These are phyloP conservation scores for Semnornis frantzii DNA, from an alignment of 2,113 vertebrate genomes.

Conservation along the genomic window DNA sequence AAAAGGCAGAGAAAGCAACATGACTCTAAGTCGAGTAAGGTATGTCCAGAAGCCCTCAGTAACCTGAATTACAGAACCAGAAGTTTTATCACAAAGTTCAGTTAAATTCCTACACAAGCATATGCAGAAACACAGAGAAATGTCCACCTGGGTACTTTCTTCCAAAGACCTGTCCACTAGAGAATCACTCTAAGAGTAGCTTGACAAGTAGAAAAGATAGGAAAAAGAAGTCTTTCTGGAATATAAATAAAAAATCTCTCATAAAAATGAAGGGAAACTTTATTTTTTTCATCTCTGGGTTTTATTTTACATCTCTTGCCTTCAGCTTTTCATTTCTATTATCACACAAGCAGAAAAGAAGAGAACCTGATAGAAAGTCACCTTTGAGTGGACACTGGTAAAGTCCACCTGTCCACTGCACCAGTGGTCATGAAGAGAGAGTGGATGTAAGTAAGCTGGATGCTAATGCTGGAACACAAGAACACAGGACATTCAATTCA, in stretches of 20 bases:
- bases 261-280: background rate
- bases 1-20: background rate
- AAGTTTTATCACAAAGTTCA: background rate
- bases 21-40: background rate
- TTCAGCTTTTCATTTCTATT: background rate
- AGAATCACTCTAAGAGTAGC: conserved; percentile 45
- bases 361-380: background rate
- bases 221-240: conserved; percentile 42
- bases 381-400: background rate
- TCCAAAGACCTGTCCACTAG: conserved; percentile 43
- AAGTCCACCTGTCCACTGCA: background rate
- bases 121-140: background rate
- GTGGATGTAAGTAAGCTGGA: background rate
- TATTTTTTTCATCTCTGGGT: background rate
- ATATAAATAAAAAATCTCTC: conserved; percentile 48
- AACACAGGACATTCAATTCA: background rate
- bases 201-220: conserved; percentile 46
- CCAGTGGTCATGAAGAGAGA: background rate
- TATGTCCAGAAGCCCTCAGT: background rate
- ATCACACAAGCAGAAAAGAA: background rate
- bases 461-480: background rate
- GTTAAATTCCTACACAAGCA: conserved; percentile 12
- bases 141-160: conserved; percentile 8
- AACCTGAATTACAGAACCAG: background rate
- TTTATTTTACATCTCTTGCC: conserved; percentile 36